phyloP scores from a whole-genome alignment of 2,113 vertebrate species.

The Chaetops frenatus region DNA sequence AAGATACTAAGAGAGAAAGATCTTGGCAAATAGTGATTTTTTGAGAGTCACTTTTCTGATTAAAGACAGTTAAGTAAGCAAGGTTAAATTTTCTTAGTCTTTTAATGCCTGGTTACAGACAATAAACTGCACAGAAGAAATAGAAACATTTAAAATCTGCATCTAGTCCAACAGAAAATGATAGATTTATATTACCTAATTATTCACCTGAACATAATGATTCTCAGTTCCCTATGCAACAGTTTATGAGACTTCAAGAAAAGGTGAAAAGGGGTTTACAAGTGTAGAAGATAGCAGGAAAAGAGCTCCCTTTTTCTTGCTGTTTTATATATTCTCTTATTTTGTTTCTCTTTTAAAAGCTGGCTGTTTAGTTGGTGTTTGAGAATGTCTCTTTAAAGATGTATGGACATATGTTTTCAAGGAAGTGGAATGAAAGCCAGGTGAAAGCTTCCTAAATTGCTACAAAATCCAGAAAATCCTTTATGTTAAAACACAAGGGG shows the following conservation, averaged over 20 bases:
- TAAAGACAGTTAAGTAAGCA: background rate
- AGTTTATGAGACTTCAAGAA: background rate
- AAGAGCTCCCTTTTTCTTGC: background rate
- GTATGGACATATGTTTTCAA: background rate
- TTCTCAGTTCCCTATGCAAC: background rate
- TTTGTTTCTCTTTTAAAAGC: background rate
- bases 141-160: background rate
- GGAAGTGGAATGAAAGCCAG: background rate
- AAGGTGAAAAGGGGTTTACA: background rate
- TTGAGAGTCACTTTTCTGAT: background rate
- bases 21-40: background rate
- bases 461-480: background rate
- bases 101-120: background rate
- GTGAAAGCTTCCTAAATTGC: background rate
- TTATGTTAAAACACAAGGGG: background rate
- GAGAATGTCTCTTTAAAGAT: background rate
- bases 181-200: background rate
- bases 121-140: conserved; percentile 2
- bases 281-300: background rate
- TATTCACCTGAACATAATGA: background rate
- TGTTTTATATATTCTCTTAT: background rate
- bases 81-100: background rate
- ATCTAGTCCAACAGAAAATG: background rate
- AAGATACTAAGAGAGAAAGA: background rate
- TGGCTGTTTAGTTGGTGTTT: background rate